Evolutionary conservation across 2,888 invertebrate genomes (phyloP), one percentile per base, ranked within the genome.

Genomic region (Latrodectus elegans): DNA sequence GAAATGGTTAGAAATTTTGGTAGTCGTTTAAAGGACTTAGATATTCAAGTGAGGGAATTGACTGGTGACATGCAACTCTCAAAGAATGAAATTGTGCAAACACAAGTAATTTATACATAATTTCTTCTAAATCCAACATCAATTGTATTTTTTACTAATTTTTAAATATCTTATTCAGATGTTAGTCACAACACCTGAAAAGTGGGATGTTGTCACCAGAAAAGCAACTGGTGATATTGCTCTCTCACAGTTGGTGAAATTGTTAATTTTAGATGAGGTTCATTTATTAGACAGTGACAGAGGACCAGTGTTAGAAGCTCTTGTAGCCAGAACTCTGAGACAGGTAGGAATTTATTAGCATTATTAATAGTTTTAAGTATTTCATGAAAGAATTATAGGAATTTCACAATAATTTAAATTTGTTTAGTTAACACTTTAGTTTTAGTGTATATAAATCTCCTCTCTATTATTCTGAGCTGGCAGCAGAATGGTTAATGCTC

Each of bases 41-140:
- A 98, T 9, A 95, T 99, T 51, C 91, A 93, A 0, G 99, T 99
- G 0, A 94, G 95, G 79, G 99, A 99, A 92, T 93, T 99, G 90
- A 99, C 99, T 0, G 99, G 99, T 17, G 99, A 99, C 92, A 99
- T 99, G 97, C 97, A 98, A 91, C 93, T 99, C 22, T 97, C 97
- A 0, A 98, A 98, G 92, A 94, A 95, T 8, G 99, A 99, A 93
- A 97, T 99, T 88, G 94, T 95, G 72, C 95, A 97, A 91, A 99
- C 99, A 0, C 99, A 99, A 93, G 93, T 93, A 84, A 60, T 77
- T 73, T 64, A n/a, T 60, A 22, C 12, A 17, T 68, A 6, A 67
- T 11, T 68, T 8, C 4, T 38, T 38, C 38, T 0, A 1, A 38
- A 3, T 38, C 38, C 3, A 38, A 1, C 6, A 38, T 38, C 38